Conservation (phyloP, 1,140 invertebrate species). For the Magallana angulata region DNA sequence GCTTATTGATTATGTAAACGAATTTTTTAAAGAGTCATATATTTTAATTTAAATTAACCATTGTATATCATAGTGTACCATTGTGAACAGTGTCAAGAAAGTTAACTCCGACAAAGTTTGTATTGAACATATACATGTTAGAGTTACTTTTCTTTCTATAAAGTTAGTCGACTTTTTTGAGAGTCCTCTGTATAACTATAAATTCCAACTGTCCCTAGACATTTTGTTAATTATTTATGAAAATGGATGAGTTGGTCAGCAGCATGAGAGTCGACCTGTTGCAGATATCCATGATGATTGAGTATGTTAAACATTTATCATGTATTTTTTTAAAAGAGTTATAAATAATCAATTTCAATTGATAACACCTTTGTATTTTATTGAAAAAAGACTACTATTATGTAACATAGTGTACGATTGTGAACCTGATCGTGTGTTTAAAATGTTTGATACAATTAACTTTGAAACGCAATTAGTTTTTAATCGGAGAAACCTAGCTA, state of each 20-base stretch:
- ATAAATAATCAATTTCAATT: neutral
- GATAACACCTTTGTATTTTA: neutral
- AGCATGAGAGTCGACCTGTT: neutral
- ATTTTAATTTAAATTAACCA: too few species aligned
- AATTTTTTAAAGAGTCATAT: too few species aligned
- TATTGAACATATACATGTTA: neutral
- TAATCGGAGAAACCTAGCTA: neutral
- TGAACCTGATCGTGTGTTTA: too few species aligned
- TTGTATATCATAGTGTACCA: neutral
- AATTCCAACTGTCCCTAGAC: too few species aligned
- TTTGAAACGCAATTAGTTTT: too few species aligned
- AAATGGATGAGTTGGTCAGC: neutral
- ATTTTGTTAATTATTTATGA: too few species aligned
- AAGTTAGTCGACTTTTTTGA: neutral
- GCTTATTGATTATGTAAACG: too few species aligned
- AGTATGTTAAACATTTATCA: neutral
- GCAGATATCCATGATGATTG: neutral
- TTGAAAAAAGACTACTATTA: neutral
- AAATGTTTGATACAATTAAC: too few species aligned
- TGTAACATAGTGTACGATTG: too few species aligned
- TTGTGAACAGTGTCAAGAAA: conserved; percentile 5
- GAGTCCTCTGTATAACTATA: neutral
- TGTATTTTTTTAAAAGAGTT: neutral
- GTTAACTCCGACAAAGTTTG: neutral
- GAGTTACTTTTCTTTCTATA: conserved; percentile 16